phyloP scores from a whole-genome alignment of 2,113 vertebrate genomes.

The Noctilio leporinus region DNA sequence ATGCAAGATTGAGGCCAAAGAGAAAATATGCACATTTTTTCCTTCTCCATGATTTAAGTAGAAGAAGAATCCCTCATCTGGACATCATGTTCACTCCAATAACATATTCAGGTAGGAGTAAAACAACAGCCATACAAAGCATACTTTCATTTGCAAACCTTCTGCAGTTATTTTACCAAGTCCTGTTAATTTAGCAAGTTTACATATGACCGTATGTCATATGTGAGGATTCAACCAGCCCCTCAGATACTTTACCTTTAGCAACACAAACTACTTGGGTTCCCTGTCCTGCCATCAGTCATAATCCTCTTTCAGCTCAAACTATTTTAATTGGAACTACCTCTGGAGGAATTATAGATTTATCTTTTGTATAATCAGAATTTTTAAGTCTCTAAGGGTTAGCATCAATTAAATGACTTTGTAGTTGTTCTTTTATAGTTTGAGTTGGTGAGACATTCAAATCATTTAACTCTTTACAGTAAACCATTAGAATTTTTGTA shows the following conservation, averaged over 20 bases:
- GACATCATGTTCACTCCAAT: not conserved
- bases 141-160: not conserved
- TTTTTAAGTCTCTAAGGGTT: not conserved
- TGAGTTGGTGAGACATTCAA: not conserved
- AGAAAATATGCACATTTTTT: not conserved
- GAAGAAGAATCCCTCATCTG: not conserved
- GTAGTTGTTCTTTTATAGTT: not conserved
- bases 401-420: not conserved
- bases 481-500: not conserved
- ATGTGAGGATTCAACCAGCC: not conserved
- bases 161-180: not conserved
- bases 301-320: not conserved
- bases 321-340: not conserved
- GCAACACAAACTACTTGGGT: not conserved
- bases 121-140: not conserved
- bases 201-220: too few relatives aligned
- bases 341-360: not conserved
- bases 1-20: not conserved
- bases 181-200: not conserved
- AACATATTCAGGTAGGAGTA: not conserved
- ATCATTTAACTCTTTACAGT: not conserved
- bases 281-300: not conserved
- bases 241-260: not conserved
- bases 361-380: not conserved
- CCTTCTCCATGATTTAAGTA: not conserved